Conservation (phyloP, 2,888 invertebrate species). For the Drosophila macrospina region DNA sequence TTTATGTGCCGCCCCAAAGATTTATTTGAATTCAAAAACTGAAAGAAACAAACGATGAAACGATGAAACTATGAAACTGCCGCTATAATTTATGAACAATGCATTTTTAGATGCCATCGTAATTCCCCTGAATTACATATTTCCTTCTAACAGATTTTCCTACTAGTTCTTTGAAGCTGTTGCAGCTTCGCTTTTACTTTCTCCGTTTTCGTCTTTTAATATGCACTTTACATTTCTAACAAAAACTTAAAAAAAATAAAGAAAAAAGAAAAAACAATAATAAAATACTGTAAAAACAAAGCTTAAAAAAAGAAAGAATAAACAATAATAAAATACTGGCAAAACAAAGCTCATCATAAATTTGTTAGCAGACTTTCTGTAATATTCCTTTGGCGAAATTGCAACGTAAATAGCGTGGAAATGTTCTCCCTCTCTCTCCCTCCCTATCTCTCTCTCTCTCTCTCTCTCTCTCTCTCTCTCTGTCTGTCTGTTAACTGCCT, state of each 20-base stretch:
- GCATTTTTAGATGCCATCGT: constrained; percentile 57
- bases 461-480: neutral
- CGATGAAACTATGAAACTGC: constrained; percentile 36
- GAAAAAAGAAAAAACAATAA: neutral
- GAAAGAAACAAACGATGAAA: constrained; percentile 37
- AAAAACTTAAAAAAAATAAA: neutral
- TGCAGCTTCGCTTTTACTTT: constrained; percentile 6
- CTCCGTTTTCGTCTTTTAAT: constrained; percentile 6
- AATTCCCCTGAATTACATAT: constrained; percentile 44
- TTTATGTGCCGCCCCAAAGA: constrained; percentile 61
- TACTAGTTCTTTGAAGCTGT: neutral
- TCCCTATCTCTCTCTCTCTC: neutral
- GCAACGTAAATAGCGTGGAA: constrained; percentile 60
- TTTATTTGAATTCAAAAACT: constrained; percentile 62
- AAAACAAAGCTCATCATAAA: constrained; percentile 49
- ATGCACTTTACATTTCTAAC: constrained; percentile 3
- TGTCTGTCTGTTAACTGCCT: neutral
- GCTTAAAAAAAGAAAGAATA: neutral
- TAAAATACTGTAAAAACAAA: neutral
- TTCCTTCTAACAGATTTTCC: neutral
- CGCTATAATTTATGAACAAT: constrained; percentile 69
- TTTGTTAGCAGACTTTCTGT: constrained; percentile 37
- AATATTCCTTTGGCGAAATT: constrained; percentile 57
- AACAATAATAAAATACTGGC: neutral
- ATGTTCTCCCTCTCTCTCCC: constrained; percentile 35